Conservation (phyloP, 2,888 invertebrate species). For the Epirrita christyi region DNA sequence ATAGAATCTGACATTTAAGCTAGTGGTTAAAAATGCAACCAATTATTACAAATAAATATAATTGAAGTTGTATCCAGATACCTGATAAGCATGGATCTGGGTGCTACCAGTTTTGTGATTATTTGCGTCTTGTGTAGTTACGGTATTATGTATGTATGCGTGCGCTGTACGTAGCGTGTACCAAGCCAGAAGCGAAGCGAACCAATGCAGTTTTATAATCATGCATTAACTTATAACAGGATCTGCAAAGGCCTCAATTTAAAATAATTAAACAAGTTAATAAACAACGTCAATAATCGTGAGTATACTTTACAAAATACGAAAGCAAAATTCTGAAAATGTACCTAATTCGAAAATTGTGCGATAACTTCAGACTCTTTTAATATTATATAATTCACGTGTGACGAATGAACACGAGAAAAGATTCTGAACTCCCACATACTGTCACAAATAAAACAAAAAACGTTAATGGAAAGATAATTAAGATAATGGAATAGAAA, state of each 20-base stretch:
- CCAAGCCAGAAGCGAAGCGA: conserved; percentile 8
- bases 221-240: no score
- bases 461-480: background rate
- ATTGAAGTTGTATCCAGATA: conserved; percentile 8
- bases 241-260: no score
- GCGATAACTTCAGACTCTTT: no score
- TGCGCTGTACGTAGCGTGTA: background rate
- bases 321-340: no score
- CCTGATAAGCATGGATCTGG: conserved; percentile 7
- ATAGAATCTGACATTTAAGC: conserved; percentile 1
- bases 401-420: no score
- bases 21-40: background rate
- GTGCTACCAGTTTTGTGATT: conserved; percentile 25
- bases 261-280: no score
- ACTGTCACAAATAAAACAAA: no score
- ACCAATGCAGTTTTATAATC: background rate
- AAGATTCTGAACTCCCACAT: no score
- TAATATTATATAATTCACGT: no score
- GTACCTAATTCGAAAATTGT: no score
- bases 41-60: conserved; percentile 5
- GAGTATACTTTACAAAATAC: no score
- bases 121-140: conserved; percentile 20
- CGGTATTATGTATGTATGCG: conserved; percentile 10
- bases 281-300: no score
- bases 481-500: background rate